Percentiles rank a stretch among this genome's conserved stretches.
These are phyloP conservation scores for Cryptophagus acutangulus DNA, from an alignment of 2,888 invertebrate genomes.

Conservation along the genomic window DNA sequence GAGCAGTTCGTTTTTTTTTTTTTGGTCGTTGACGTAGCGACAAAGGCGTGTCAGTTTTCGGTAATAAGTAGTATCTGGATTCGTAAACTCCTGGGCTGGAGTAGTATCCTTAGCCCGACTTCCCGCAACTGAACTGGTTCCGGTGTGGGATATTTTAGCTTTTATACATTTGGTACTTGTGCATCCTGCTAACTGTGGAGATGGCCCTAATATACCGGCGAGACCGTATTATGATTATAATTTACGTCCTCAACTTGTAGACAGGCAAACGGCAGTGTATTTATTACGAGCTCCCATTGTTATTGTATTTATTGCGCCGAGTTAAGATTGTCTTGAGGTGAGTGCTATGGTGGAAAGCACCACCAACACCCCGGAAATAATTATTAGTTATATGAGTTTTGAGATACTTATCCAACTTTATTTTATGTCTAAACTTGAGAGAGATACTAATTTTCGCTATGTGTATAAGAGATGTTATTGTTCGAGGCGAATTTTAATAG, in stretches of 20 bases:
- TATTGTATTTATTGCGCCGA: slow-evolving; percentile 23
- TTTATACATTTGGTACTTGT: slow-evolving; percentile 8
- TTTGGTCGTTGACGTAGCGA: too few species aligned
- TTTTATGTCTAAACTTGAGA: slow-evolving; percentile 31
- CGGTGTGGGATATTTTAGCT: slow-evolving; percentile 1
- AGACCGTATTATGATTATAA: slow-evolving; percentile 35
- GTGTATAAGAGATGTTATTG: slow-evolving; percentile 25
- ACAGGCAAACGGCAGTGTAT: slow-evolving; percentile 30
- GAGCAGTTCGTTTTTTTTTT: too few species aligned
- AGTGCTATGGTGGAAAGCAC: slow-evolving; percentile 1
- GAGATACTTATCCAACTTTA: slow-evolving; percentile 34
- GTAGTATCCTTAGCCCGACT: slow-evolving; percentile 17
- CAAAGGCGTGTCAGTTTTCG: slow-evolving; percentile 7
- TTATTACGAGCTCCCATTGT: slow-evolving; percentile 33
- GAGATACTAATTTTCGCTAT: slow-evolving; percentile 16
- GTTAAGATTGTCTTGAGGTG: slow-evolving; percentile 8
- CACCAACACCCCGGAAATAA: slow-evolving; percentile 27
- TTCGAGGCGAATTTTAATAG: slow-evolving; percentile 28
- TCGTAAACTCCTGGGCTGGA: slow-evolving; percentile 23
- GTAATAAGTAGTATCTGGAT: slow-evolving; percentile 28
- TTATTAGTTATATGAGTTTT: slow-evolving; percentile 36
- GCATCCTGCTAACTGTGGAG: slow-evolving; percentile 12
- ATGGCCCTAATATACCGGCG: slow-evolving; percentile 34
- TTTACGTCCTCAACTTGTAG: slow-evolving; percentile 32
- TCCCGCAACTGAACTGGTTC: slow-evolving; percentile 7